Conservation (phyloP, 2,888 invertebrate species). For the Melanchra persicariae region DNA sequence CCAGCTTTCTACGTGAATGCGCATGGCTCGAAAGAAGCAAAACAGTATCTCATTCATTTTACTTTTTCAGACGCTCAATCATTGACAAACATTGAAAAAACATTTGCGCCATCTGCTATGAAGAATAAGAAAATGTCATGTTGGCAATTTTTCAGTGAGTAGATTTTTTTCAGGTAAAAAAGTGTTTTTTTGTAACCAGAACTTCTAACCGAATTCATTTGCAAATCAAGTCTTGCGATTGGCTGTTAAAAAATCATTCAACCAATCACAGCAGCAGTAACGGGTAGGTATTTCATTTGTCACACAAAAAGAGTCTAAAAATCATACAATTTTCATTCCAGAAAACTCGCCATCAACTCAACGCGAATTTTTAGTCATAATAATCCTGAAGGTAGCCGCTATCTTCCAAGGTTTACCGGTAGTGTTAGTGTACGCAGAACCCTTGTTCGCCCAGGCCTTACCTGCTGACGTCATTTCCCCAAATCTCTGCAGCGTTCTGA, state of each 20-base stretch:
- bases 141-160: conserved; percentile 53
- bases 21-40: neutral
- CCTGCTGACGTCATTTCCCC: conserved; percentile 71
- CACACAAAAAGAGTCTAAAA: too few relatives aligned
- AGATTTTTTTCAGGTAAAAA: neutral
- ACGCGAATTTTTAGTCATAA: conserved; percentile 70
- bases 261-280: too few relatives aligned
- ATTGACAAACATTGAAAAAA: conserved; percentile 32
- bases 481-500: conserved; percentile 64
- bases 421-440: conserved; percentile 81
- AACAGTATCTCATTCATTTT: neutral
- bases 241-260: too few relatives aligned
- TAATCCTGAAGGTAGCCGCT: conserved; percentile 71
- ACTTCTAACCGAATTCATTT: too few relatives aligned
- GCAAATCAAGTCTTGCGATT: too few relatives aligned
- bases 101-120: neutral
- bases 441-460: conserved; percentile 77
- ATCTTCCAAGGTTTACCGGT: conserved; percentile 81
- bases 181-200: neutral
- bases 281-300: too few relatives aligned
- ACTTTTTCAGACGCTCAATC: conserved; percentile 34
- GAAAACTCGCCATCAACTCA: conserved; percentile 78
- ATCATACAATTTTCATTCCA: conserved; percentile 49
- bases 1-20: too few relatives aligned
- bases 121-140: conserved; percentile 34